Percentiles rank a stretch among this genome's conserved stretches.
Conservation (phyloP, 2,888 invertebrate species). For the Mesorhabditis spiculigera region DNA sequence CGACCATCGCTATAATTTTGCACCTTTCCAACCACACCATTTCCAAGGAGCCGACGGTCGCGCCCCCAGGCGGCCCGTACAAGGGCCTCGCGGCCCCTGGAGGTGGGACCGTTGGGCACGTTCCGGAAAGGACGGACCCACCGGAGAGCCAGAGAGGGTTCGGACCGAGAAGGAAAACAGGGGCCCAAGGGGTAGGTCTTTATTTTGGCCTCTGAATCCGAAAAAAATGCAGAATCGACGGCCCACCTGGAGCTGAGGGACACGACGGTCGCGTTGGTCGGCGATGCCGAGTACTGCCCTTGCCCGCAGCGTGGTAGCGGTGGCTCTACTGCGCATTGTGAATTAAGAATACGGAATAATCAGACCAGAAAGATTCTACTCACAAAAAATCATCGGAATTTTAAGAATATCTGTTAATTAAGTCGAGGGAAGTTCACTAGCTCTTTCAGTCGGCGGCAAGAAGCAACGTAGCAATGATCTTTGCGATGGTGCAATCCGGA, state of each 20-base stretch:
- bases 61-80: conserved; percentile 16
- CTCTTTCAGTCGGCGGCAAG: too few relatives aligned
- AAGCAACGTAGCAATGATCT: too few relatives aligned
- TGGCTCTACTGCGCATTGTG: background rate
- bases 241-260: conserved; percentile 26
- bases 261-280: conserved; percentile 27
- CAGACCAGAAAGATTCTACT: too few relatives aligned
- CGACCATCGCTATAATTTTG: too few relatives aligned
- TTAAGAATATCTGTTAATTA: too few relatives aligned
- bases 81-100: conserved; percentile 36
- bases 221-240: conserved; percentile 5
- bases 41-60: too few relatives aligned
- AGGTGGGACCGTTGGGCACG: conserved; percentile 31
- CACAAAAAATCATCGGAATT: too few relatives aligned
- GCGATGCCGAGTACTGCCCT: conserved; percentile 17
- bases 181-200: conserved; percentile 28
- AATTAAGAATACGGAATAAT: too few relatives aligned
- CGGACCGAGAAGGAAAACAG: conserved; percentile 26
- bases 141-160: conserved; percentile 38
- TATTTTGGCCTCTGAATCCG: too few relatives aligned
- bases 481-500: too few relatives aligned
- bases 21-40: too few relatives aligned
- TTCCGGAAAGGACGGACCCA: conserved; percentile 32
- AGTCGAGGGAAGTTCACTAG: too few relatives aligned
- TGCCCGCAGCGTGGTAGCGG: conserved; percentile 10